Conservation (phyloP, 2,113 vertebrate genomes). For the Chloropsis cyanopogon region DNA sequence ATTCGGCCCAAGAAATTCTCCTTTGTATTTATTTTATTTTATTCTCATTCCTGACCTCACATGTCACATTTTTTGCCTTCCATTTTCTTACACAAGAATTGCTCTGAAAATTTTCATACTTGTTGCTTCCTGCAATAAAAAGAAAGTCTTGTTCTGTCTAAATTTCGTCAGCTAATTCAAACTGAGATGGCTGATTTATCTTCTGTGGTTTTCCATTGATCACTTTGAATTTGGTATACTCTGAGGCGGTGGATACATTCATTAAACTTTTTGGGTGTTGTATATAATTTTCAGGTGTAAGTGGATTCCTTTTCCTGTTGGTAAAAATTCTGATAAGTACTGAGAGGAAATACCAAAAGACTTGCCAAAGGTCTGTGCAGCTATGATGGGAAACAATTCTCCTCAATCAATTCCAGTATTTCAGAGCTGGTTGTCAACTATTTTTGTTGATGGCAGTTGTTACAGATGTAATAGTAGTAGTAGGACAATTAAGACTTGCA, state of each 20-base stretch:
- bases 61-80: not conserved
- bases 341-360: not conserved
- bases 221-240: conserved; percentile 59
- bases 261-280: not conserved
- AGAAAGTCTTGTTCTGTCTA: conserved; percentile 6
- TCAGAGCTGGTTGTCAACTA: conserved; percentile 22
- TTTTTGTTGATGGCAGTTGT: conserved; percentile 6
- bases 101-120: not conserved
- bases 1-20: not conserved
- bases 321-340: conserved; percentile 37
- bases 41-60: not conserved
- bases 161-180: conserved; percentile 14
- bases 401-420: not conserved
- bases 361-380: not conserved
- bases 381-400: not conserved
- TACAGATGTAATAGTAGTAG: not conserved
- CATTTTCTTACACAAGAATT: not conserved
- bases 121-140: not conserved
- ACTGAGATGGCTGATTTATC: conserved; percentile 53
- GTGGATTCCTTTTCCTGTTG: not conserved
- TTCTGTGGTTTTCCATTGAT: conserved; percentile 61
- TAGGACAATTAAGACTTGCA: not conserved
- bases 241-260: conserved; percentile 40
- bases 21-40: not conserved
- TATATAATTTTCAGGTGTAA: conserved; percentile 27